Percentiles rank a stretch among this genome's conserved stretches.
These are phyloP conservation scores for Amniataba percoides DNA, from an alignment of 2,797 vertebrate genomes.

Conservation along the genomic window DNA sequence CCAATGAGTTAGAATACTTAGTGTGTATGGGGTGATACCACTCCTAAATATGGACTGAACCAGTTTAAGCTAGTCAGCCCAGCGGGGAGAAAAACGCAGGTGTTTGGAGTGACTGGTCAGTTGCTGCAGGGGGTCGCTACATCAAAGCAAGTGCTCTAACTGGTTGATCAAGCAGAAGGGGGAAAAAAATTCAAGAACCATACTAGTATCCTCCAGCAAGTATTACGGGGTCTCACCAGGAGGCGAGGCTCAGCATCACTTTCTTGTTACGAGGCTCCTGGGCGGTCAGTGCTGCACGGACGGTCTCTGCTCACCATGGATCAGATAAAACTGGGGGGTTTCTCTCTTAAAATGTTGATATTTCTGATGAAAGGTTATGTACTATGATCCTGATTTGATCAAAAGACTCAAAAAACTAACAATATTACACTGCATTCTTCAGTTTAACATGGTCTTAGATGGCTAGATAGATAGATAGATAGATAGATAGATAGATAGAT, in stretches of 20 bases:
- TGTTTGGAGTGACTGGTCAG: constrained; percentile 17
- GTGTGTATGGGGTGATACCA: neutral
- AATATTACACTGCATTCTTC: no score
- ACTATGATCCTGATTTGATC: no score
- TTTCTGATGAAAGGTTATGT: no score
- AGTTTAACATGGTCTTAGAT: no score
- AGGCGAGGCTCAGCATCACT: neutral
- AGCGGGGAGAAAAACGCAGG: neutral
- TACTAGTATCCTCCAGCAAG: constrained; percentile 13
- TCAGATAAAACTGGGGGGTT: no score
- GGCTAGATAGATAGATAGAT: no score
- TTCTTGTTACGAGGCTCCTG: constrained; percentile 1
- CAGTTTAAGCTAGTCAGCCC: neutral
- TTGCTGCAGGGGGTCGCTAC: neutral
- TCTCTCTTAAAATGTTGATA: no score
- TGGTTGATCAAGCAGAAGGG: constrained; percentile 20
- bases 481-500: no score
- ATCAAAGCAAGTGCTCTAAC: constrained; percentile 42
- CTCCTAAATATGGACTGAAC: constrained; percentile 1
- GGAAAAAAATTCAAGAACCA: constrained; percentile 7
- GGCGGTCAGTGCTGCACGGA: no score
- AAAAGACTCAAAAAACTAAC: no score
- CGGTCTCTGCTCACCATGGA: no score
- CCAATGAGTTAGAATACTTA: no score
- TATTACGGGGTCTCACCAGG: constrained; percentile 17